A percentile compares a stretch with the other conserved stretches of the same genome.
Conservation (phyloP, 1,140 invertebrate genomes). For the Cyrtorhinus lividipennis region DNA sequence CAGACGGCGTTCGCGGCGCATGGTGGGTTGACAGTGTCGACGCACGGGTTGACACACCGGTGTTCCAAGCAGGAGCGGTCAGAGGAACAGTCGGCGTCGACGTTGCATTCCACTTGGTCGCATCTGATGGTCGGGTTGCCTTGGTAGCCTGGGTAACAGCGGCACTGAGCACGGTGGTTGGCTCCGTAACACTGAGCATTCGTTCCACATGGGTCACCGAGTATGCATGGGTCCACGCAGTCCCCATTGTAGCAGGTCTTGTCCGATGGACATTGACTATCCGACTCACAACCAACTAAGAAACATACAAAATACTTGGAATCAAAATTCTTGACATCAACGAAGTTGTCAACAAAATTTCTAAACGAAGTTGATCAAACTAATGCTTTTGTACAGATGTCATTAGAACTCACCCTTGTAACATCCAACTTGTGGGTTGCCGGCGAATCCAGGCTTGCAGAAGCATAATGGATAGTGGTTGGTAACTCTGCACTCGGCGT, state of each 20-base stretch:
- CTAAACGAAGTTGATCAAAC: too few species aligned
- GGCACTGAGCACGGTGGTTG: constrained; percentile 58
- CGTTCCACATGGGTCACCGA: constrained; percentile 60
- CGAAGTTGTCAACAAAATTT: too few species aligned
- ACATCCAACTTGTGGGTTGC: constrained; percentile 68
- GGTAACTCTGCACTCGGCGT: constrained; percentile 61
- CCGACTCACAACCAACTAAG: constrained; percentile 60
- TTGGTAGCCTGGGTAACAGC: constrained; percentile 50
- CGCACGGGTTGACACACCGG: constrained; percentile 61
- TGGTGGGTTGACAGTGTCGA: constrained; percentile 38
- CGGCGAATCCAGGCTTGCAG: constrained; percentile 60
- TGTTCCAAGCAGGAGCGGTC: constrained; percentile 52
- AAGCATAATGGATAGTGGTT: constrained; percentile 70
- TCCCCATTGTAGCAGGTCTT: constrained; percentile 69
- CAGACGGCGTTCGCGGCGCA: constrained; percentile 70
- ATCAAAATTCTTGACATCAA: neutral
- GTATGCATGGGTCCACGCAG: constrained; percentile 60
- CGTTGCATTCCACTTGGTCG: constrained; percentile 61
- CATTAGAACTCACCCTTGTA: constrained; percentile 40
- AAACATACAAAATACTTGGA: constrained; percentile 25
- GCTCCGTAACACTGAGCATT: constrained; percentile 68
- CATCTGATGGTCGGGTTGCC: constrained; percentile 67
- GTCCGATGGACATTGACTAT: constrained; percentile 58
- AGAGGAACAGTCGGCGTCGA: constrained; percentile 55
- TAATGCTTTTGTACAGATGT: neutral